Evolutionary conservation across 2,797 vertebrate genomes (phyloP).

Genomic region (Gallinago solitaria): DNA sequence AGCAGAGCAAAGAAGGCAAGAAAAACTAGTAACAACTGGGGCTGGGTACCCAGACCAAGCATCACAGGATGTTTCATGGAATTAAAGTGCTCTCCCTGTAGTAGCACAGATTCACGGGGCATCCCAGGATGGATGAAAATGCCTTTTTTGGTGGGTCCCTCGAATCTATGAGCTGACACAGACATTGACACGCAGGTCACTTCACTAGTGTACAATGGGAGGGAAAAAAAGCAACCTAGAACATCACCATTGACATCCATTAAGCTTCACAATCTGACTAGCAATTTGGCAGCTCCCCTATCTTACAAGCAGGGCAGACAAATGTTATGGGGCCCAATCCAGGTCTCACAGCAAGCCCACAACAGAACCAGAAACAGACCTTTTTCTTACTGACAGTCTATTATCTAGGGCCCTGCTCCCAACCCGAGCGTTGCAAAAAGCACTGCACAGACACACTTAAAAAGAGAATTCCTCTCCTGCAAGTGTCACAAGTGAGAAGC

Average conservation of each 20-base stretch:
- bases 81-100: background rate
- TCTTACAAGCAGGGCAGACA: conserved; percentile 23
- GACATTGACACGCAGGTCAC: background rate
- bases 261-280: background rate
- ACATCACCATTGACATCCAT: conserved; percentile 1
- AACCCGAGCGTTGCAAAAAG: background rate
- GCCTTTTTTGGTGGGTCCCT: background rate
- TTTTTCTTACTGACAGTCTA: background rate
- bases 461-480: background rate
- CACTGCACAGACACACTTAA: background rate
- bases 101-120: background rate
- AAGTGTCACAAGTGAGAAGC: background rate
- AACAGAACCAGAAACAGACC: conserved; percentile 5
- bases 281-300: conserved; percentile 24
- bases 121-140: background rate
- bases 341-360: conserved; percentile 32
- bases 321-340: conserved; percentile 26
- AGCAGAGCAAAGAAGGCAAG: background rate
- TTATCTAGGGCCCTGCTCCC: background rate
- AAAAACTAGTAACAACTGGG: background rate
- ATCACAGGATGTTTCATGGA: background rate
- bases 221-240: background rate
- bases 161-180: background rate
- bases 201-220: background rate
- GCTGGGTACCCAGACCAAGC: background rate